phyloP scores from a whole-genome alignment of 1,140 invertebrate genomes.

The Panagrolaimus sp. region DNA sequence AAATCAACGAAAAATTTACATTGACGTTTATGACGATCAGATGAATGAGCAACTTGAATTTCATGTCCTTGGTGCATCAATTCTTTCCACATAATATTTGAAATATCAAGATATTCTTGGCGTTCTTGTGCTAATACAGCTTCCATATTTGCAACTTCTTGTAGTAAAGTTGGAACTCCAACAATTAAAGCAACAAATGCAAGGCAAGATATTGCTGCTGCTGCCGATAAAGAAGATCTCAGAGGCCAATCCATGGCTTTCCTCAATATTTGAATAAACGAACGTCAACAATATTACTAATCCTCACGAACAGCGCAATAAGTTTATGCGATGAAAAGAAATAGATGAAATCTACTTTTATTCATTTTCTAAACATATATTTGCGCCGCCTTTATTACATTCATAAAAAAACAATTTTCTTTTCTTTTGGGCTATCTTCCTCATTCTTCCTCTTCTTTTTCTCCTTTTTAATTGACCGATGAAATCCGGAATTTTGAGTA shows the following conservation, averaged over 20 bases:
- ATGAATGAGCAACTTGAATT: constrained; percentile 9
- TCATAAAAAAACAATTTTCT: too few species aligned
- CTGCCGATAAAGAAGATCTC: constrained; percentile 14
- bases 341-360: too few species aligned
- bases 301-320: too few species aligned
- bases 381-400: too few species aligned
- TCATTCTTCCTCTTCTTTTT: too few species aligned
- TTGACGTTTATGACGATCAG: constrained; percentile 24
- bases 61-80: constrained; percentile 28
- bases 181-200: constrained; percentile 28
- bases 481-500: too few species aligned
- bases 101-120: constrained; percentile 31
- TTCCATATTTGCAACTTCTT: constrained; percentile 33
- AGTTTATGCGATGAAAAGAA: too few species aligned
- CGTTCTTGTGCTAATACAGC: constrained; percentile 23
- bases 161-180: constrained; percentile 30
- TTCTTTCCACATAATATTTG: constrained; percentile 38
- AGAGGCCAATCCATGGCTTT: constrained; percentile 18
- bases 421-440: too few species aligned
- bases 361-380: too few species aligned
- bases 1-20: constrained; percentile 20
- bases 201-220: constrained; percentile 17
- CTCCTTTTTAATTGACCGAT: too few species aligned
- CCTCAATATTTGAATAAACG: too few species aligned
- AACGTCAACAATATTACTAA: too few species aligned